Conservation (phyloP, 2,113 vertebrate genomes). For the Morone saxatilis region DNA sequence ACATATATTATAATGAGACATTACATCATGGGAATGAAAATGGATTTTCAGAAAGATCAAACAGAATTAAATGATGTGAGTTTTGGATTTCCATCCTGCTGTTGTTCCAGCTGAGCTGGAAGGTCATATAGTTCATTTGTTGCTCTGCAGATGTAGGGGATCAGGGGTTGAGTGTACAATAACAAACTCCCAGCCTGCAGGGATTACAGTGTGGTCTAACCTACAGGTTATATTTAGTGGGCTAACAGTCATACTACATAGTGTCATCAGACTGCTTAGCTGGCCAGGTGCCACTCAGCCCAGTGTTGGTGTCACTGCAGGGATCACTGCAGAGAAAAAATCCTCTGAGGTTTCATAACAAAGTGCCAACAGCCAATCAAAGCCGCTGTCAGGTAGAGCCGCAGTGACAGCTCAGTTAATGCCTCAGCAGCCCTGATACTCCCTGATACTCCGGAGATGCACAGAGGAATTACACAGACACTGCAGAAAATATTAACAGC, state of each 20-base stretch:
- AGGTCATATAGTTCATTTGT: constrained; percentile 38
- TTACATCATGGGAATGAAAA: constrained; percentile 12
- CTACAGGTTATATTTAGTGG: constrained; percentile 66
- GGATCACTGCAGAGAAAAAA: constrained; percentile 59
- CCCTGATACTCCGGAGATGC: not conserved
- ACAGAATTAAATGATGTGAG: constrained; percentile 19
- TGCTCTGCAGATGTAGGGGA: constrained; percentile 33
- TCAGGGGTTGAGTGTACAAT: constrained; percentile 19
- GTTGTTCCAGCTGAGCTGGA: constrained; percentile 20
- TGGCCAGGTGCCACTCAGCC: constrained; percentile 31
- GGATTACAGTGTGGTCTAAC: constrained; percentile 44
- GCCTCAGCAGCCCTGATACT: constrained; percentile 24
- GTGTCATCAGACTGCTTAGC: constrained; percentile 12
- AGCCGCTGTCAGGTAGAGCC: constrained; percentile 26
- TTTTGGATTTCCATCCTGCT: constrained; percentile 13
- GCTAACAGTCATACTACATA: constrained; percentile 21
- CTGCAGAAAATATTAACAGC: not conserved
- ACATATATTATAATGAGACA: not conserved
- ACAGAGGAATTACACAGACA: not conserved
- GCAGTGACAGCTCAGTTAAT: constrained; percentile 23
- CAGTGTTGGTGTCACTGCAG: constrained; percentile 36
- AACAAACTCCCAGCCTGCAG: constrained; percentile 30
- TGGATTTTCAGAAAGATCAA: constrained; percentile 4
- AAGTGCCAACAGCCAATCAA: constrained; percentile 60
- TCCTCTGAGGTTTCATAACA: constrained; percentile 60